Evolutionary conservation across 2,113 vertebrate genomes (phyloP), one percentile per base, ranked within the genome.

Genomic region (Chlorocebus sabaeus): DNA sequence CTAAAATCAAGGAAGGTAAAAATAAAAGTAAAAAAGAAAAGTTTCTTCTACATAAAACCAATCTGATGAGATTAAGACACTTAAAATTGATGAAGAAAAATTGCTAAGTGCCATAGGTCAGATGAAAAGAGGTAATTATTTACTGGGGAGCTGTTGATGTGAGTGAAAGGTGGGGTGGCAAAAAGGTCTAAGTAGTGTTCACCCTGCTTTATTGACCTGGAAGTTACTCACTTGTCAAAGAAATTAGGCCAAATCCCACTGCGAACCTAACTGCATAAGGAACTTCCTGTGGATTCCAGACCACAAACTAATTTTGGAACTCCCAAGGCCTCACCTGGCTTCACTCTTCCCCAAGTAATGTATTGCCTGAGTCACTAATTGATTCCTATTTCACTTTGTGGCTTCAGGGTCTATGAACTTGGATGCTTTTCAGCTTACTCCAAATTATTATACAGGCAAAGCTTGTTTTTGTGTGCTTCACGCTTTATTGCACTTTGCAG

Each of bases 151-250:
- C 7, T 6, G 9, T 3, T 6, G 10, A 17, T 11, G 2, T 4
- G 8, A 2, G 9, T 45, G 22, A 10, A 27, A 13, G 32, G 0
- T 0, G 6, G 23, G n/a, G 4, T 10, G 7, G 2, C 4, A n/a
- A 32, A 30, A 0, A 35, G n/a, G 43, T 32, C 22, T 73, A 6
- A 30, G n/a, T 5, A 2, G 64, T 35, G 16, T 11, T 18, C 1
- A 1, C 8, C 32, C 61, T 20, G 16, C n/a, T 67, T 22, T 43
- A 38, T 57, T 11, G 6, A 30, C 38, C 67, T 61, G 75, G 8
- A 89, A 30, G 1, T 30, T 5, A 70, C 32, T 35, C 76, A 68
- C 48, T 72, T 55, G 52, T n/a, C 59, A 73, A 75, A n/a, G n/a
- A 93, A 73, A 93, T 80, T 8, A 22, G 27, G 50, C 43, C 27